Conservation (phyloP, 2,888 invertebrate genomes). For the Tinea trinotella region DNA sequence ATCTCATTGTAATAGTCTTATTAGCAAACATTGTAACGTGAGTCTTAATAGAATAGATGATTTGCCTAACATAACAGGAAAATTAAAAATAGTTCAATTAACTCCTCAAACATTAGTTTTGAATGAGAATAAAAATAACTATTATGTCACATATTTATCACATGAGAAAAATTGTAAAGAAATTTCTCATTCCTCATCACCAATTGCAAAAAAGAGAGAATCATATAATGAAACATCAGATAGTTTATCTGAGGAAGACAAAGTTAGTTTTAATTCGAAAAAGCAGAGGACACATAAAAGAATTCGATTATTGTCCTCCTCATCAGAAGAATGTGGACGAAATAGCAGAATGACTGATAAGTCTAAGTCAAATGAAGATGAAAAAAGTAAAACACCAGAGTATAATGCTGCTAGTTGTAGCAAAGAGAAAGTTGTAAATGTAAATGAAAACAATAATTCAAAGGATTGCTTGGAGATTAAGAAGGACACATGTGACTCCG, state of each 20-base stretch:
- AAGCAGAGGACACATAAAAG: neutral
- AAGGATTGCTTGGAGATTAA: constrained; percentile 24
- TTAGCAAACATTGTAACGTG: constrained; percentile 36
- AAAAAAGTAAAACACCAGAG: too few species aligned
- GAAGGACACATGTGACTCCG: constrained; percentile 15
- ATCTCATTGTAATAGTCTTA: constrained; percentile 29
- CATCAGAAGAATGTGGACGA: neutral
- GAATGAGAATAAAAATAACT: constrained; percentile 8
- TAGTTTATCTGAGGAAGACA: neutral
- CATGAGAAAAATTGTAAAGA: too few species aligned
- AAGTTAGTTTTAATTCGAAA: neutral
- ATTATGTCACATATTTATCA: constrained; percentile 10
- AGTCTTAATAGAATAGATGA: constrained; percentile 37
- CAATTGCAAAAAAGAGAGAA: neutral
- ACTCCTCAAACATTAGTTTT: neutral
- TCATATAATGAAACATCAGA: too few species aligned
- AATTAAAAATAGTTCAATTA: constrained; percentile 4
- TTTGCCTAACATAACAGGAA: constrained; percentile 40
- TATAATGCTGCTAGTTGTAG: too few species aligned
- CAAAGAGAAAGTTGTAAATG: too few species aligned
- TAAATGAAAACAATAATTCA: constrained; percentile 40
- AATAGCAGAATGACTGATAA: neutral
- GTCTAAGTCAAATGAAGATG: too few species aligned
- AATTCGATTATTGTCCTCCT: neutral
- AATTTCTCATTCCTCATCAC: neutral